Evolutionary conservation across 92 coral and sea anemone species (phyloP), one percentile per base, ranked within the genome.

Genomic region (Zoanthus gigantus): DNA sequence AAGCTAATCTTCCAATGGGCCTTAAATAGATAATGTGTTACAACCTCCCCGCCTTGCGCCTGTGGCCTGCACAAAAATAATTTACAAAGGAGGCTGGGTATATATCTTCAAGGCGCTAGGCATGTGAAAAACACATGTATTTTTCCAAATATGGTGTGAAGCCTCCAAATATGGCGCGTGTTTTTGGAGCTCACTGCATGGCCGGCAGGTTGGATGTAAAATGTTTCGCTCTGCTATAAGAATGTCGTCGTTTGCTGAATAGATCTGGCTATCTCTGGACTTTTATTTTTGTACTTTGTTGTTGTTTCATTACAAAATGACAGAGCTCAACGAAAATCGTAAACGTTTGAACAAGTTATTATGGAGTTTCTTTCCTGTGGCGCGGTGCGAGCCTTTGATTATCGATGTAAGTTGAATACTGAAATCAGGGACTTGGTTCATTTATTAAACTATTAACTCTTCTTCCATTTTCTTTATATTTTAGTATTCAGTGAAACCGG

Each of bases 401-500:
- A 88, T 90, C 48, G 92, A 90, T 77, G 92, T 90, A 85, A 84
- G 92, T 66, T 14, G 3, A 30, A 15, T 29, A 30, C 66, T 58
- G 6, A 58, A 58, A 17, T 58, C 66, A 58, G 1, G 65, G 28
- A 17, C 80, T 9, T 28, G 18, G 48, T 56, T 18, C 18, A 23
- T 42, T 30, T 6, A 18, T 13, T 7, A 2, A 10, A 67, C 37
- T 30, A 16, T 28, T 67, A 28, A 67, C 5, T 3, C 9, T 23
- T n/a, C 71, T 5, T 17, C 30, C 30, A 17, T 63, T 63, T 85
- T 12, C 48, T 44, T 72, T 71, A 45, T 72, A 12, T 78, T 89
- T 34, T 83, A 96, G 98, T 89, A 92, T 65, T 94, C 98, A 58
- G 94, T 97, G 50, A 94, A 89, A 61, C 98, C 96, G 76, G 98